phyloP scores from a whole-genome alignment of 2,797 vertebrate species.

The Serranus cabrilla region DNA sequence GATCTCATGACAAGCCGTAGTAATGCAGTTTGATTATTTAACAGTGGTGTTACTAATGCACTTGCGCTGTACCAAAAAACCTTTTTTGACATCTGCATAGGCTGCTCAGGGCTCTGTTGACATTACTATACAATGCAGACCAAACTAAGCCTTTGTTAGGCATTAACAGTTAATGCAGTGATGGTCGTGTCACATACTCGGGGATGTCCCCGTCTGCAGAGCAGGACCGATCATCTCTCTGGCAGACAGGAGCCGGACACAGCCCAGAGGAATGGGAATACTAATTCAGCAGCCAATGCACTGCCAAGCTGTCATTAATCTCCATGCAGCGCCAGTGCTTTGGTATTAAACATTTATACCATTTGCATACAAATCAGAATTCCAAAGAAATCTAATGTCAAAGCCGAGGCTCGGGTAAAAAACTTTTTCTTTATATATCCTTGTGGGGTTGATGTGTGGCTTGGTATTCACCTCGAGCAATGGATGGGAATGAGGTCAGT shows the following conservation, averaged over 20 bases:
- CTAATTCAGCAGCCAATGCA: slow-evolving; percentile 65
- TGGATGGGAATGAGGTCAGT: slow-evolving; percentile 47
- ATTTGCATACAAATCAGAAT: slow-evolving; percentile 77
- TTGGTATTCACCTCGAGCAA: slow-evolving; percentile 27
- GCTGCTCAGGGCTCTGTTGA: slow-evolving; percentile 22
- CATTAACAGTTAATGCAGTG: slow-evolving; percentile 50
- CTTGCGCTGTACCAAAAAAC: not conserved
- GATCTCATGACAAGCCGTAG: slow-evolving; percentile 8
- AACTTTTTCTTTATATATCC: slow-evolving; percentile 46
- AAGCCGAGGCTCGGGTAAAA: slow-evolving; percentile 46
- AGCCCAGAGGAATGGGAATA: slow-evolving; percentile 60
- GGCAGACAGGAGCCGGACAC: slow-evolving; percentile 66
- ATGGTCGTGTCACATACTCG: slow-evolving; percentile 54
- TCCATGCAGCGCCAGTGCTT: slow-evolving; percentile 60
- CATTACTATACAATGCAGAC: slow-evolving; percentile 41
- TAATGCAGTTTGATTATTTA: slow-evolving; percentile 39
- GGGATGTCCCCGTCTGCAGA: slow-evolving; percentile 55
- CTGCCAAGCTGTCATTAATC: slow-evolving; percentile 75
- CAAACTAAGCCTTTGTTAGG: slow-evolving; percentile 35
- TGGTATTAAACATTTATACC: slow-evolving; percentile 74
- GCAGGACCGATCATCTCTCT: slow-evolving; percentile 62
- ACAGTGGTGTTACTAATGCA: slow-evolving; percentile 25
- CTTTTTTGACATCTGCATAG: slow-evolving; percentile 26
- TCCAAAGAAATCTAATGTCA: slow-evolving; percentile 64
- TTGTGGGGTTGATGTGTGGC: slow-evolving; percentile 22